These are phyloP conservation scores for Corythornis madagascariensis DNA, from an alignment of 2,113 vertebrate species.

Conservation along the genomic window DNA sequence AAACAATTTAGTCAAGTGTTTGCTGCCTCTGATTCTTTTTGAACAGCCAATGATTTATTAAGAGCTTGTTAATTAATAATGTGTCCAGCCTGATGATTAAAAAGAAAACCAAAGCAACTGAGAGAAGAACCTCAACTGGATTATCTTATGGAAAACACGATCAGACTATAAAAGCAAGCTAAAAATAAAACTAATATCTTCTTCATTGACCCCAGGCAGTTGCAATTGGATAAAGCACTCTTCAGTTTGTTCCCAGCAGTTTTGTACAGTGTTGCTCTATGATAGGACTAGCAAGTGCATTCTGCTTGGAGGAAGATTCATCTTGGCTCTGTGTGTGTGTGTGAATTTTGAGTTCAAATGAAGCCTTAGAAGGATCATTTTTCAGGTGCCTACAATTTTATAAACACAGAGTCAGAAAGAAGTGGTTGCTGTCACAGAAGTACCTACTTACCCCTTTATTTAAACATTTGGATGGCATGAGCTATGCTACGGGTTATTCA, in stretches of 20 bases:
- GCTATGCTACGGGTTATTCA: not conserved
- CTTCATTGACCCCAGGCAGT: constrained; percentile 58
- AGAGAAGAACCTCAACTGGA: constrained; percentile 46
- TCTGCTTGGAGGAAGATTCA: constrained; percentile 62
- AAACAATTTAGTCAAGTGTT: not conserved
- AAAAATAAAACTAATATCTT: constrained; percentile 72
- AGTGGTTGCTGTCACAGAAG: not conserved
- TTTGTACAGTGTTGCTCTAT: constrained; percentile 45
- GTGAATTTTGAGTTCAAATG: constrained; percentile 39
- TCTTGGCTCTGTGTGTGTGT: constrained; percentile 15
- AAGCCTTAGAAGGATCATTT: constrained; percentile 21
- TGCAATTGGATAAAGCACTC: constrained; percentile 64
- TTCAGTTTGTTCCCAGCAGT: constrained; percentile 62
- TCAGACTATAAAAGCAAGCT: constrained; percentile 50
- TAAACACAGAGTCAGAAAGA: not conserved
- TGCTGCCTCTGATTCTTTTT: constrained; percentile 8
- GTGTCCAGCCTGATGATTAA: constrained; percentile 15
- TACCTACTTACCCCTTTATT: not conserved
- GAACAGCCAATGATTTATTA: constrained; percentile 50
- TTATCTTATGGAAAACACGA: constrained; percentile 60
- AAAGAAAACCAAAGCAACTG: constrained; percentile 36
- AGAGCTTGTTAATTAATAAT: constrained; percentile 33
- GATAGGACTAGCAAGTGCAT: constrained; percentile 57
- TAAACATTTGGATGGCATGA: not conserved
- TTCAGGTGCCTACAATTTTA: constrained; percentile 8